Conservation (phyloP, 1,140 invertebrate genomes). For the Delia radicum region DNA sequence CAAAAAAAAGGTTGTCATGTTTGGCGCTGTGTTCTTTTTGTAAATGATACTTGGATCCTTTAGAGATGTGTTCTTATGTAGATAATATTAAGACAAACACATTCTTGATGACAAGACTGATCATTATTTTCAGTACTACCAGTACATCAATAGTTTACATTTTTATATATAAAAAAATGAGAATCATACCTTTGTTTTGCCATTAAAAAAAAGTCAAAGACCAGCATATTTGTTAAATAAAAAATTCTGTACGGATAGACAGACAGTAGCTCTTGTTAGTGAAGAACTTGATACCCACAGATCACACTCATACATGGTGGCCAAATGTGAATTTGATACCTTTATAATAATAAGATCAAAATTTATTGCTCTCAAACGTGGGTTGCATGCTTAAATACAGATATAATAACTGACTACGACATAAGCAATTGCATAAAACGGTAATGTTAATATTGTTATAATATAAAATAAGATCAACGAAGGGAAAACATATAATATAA, state of each 20-base stretch:
- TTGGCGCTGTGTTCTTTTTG: neutral
- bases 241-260: neutral
- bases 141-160: neutral
- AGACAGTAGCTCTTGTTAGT: neutral
- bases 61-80: neutral
- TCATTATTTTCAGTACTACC: too few species aligned
- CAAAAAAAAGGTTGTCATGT: slow-evolving; percentile 18
- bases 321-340: neutral
- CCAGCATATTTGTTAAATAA: neutral
- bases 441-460: neutral
- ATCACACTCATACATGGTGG: neutral
- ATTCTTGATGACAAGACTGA: too few species aligned
- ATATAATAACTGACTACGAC: neutral
- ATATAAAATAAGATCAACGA: neutral
- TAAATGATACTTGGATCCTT: slow-evolving; percentile 6
- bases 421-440: neutral
- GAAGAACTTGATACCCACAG: neutral
- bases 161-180: neutral
- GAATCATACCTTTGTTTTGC: neutral
- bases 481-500: neutral
- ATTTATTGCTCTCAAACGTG: neutral
- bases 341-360: neutral
- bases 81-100: neutral
- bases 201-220: neutral
- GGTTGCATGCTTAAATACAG: neutral